Evolutionary conservation across 1,140 invertebrate species (phyloP).

Genomic region (Drosophila albomicans): DNA sequence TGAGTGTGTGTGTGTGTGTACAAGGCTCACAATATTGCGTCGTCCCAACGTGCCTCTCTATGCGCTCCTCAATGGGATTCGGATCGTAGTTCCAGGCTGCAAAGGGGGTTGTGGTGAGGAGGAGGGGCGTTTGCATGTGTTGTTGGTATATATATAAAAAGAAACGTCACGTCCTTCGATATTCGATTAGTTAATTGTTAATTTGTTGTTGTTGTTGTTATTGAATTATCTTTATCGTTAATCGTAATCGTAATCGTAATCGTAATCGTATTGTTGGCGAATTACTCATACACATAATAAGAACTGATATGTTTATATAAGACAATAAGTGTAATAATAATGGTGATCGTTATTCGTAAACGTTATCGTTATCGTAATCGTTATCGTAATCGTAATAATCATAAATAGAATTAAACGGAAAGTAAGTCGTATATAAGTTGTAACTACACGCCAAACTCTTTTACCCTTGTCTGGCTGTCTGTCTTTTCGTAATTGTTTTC

Average conservation of each 20-base stretch:
- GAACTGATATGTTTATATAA: slow-evolving; percentile 44
- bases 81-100: neutral
- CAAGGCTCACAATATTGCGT: slow-evolving; percentile 59
- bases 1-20: slow-evolving; percentile 42
- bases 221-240: slow-evolving; percentile 19
- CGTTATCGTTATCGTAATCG: slow-evolving; percentile 11
- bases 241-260: slow-evolving; percentile 38
- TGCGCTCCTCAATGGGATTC: slow-evolving; percentile 45
- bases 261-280: slow-evolving; percentile 41
- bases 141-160: slow-evolving; percentile 51
- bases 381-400: slow-evolving; percentile 42
- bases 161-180: slow-evolving; percentile 37
- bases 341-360: slow-evolving; percentile 17
- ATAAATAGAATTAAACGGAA: slow-evolving; percentile 66
- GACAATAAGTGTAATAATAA: slow-evolving; percentile 31
- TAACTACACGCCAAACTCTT: slow-evolving; percentile 58
- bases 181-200: slow-evolving; percentile 54
- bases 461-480: slow-evolving; percentile 22
- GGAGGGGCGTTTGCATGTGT: slow-evolving; percentile 32
- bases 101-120: slow-evolving; percentile 11
- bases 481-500: slow-evolving; percentile 41
- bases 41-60: slow-evolving; percentile 37
- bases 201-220: neutral
- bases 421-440: slow-evolving; percentile 61
- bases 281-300: slow-evolving; percentile 39